Evolutionary conservation across 2,113 vertebrate species (phyloP).

Genomic region (Jaculus jaculus): DNA sequence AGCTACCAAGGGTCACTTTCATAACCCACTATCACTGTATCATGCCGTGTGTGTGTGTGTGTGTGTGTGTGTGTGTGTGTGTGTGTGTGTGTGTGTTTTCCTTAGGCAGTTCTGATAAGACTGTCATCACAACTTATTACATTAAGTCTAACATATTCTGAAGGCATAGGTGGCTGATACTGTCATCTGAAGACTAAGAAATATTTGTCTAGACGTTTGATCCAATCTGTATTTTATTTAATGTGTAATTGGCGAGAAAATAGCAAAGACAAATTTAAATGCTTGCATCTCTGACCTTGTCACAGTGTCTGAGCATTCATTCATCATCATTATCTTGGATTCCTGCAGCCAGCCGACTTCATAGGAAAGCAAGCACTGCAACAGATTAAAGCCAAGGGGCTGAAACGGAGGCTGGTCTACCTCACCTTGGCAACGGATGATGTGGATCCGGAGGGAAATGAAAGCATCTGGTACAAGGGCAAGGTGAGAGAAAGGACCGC

Average conservation of each 20-base stretch:
- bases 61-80: neutral
- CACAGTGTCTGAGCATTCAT: conserved; percentile 52
- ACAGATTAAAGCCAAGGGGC: conserved; percentile 92
- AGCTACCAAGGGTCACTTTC: neutral
- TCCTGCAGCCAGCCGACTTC: conserved; percentile 92
- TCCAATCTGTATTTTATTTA: conserved; percentile 76
- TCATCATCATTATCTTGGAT: conserved; percentile 77
- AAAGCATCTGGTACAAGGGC: conserved; percentile 93
- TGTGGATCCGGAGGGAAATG: conserved; percentile 97
- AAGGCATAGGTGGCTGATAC: conserved; percentile 46
- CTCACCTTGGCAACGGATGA: conserved; percentile 91
- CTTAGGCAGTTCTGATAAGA: conserved; percentile 28
- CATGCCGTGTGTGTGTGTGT: neutral
- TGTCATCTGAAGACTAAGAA: conserved; percentile 59
- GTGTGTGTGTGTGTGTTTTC: neutral
- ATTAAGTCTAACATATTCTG: conserved; percentile 36
- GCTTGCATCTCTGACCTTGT: conserved; percentile 74
- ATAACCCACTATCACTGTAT: neutral
- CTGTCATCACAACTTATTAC: conserved; percentile 56
- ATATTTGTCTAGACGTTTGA: conserved; percentile 67
- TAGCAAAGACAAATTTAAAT: conserved; percentile 74
- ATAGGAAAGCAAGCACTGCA: conserved; percentile 94
- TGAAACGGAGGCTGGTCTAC: conserved; percentile 92
- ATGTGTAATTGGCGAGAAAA: conserved; percentile 73
- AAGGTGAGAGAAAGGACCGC: conserved; percentile 85